Evolutionary conservation across 2,888 invertebrate genomes (phyloP).

Genomic region (Drosophila falleni): DNA sequence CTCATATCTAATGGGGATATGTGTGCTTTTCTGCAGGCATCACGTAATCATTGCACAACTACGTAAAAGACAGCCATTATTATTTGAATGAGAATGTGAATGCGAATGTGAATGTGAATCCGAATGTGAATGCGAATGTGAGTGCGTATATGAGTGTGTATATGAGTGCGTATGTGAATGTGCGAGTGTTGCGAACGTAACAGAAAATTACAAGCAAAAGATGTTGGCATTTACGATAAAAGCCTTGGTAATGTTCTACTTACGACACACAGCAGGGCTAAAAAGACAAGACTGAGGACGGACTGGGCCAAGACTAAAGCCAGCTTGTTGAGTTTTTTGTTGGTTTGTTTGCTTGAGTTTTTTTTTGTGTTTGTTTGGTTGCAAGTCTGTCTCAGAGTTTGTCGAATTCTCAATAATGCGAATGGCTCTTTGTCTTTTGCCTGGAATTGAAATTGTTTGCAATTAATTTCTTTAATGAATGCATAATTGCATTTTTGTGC

Average conservation of each 20-base stretch:
- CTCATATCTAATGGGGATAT: conserved; percentile 71
- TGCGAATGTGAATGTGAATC: conserved; percentile 46
- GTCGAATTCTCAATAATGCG: conserved; percentile 68
- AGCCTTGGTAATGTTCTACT: conserved; percentile 81
- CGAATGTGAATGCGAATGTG: no score
- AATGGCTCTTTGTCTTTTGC: conserved; percentile 50
- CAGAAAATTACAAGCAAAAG: conserved; percentile 81
- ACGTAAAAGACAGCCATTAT: conserved; percentile 78
- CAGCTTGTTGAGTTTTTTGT: conserved; percentile 48
- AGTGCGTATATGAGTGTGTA: conserved; percentile 23
- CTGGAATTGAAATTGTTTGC: conserved; percentile 69
- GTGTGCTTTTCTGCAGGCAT: conserved; percentile 68
- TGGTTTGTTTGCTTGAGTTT: conserved; percentile 15
- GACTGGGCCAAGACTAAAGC: conserved; percentile 1
- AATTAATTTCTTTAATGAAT: conserved; percentile 82
- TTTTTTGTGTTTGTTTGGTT: conserved; percentile 28
- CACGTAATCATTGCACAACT: conserved; percentile 80
- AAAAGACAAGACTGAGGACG: background rate
- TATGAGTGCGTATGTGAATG: conserved; percentile 19
- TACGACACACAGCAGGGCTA: conserved; percentile 51
- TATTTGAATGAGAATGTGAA: conserved; percentile 79
- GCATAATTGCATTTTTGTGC: conserved; percentile 81
- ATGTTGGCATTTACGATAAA: conserved; percentile 81
- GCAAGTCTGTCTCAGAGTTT: conserved; percentile 47
- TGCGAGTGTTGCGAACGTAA: conserved; percentile 73